These are phyloP conservation scores for Proteles cristata DNA, from an alignment of 2,113 vertebrate genomes.

Conservation along the genomic window DNA sequence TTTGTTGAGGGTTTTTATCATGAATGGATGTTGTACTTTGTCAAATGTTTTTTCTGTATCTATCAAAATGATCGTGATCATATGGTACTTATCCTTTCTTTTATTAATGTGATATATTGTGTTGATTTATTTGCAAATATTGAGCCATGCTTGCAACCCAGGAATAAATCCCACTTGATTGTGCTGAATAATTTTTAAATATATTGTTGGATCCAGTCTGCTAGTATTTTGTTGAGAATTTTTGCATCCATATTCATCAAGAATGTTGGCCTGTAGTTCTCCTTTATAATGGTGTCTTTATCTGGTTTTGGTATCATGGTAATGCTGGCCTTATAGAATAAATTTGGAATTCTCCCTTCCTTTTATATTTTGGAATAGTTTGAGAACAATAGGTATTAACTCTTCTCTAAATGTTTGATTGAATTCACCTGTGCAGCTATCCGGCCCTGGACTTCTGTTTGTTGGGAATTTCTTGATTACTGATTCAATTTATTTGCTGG, in stretches of 20 bases:
- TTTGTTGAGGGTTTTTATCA: background rate
- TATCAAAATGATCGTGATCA: background rate
- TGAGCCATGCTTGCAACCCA: background rate
- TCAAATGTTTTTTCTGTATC: background rate
- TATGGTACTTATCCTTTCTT: background rate
- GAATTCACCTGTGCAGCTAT: background rate
- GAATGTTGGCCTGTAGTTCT: background rate
- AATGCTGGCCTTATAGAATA: background rate
- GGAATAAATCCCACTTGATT: background rate
- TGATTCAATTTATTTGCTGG: background rate
- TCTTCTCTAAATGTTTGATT: background rate
- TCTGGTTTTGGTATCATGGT: background rate
- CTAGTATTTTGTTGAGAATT: background rate
- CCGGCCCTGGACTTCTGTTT: background rate
- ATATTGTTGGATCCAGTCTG: background rate
- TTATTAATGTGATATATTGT: background rate
- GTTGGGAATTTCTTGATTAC: background rate
- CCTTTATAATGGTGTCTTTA: background rate
- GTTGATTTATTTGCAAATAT: background rate
- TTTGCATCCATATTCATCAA: background rate
- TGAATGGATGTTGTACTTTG: background rate
- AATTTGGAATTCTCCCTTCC: background rate
- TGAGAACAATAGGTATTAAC: background rate
- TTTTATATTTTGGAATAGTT: background rate
- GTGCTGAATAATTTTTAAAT: background rate